Percentiles rank a stretch among this genome's conserved stretches.
These are phyloP conservation scores for Chlorops oryzae DNA, from an alignment of 1,140 invertebrate genomes.

Conservation along the genomic window DNA sequence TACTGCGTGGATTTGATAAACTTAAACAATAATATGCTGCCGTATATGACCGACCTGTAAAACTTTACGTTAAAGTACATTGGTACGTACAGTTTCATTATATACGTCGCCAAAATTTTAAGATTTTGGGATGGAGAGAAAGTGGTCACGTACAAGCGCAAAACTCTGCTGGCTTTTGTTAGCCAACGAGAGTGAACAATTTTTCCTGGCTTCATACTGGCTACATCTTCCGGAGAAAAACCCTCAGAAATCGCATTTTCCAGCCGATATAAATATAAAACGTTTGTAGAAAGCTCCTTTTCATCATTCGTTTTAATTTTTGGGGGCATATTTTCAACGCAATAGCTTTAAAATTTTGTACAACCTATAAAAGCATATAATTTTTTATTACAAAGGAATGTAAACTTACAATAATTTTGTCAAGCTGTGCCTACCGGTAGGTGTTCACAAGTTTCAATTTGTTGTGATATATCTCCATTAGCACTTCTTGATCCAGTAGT, in stretches of 20 bases:
- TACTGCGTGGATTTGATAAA: not conserved
- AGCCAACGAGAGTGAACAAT: no score
- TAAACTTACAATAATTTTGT: no score
- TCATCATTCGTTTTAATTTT: no score
- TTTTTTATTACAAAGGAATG: no score
- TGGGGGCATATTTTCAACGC: no score
- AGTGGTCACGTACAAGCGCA: not conserved
- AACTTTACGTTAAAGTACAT: conserved; percentile 2
- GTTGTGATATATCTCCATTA: no score
- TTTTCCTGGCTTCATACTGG: not conserved
- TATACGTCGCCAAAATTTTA: not conserved
- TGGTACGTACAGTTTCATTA: conserved; percentile 1
- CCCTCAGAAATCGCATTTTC: not conserved
- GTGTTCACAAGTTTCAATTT: no score
- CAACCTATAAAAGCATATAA: no score
- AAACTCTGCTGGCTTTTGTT: no score
- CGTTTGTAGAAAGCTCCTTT: no score
- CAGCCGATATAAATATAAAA: not conserved
- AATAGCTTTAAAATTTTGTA: no score
- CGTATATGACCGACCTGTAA: not conserved
- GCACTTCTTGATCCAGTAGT: not conserved
- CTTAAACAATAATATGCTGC: not conserved
- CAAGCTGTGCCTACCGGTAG: no score
- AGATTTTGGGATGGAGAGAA: not conserved
- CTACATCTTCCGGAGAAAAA: not conserved